Base-by-base conservation (phyloP, 2,888 invertebrate genomes). In the Ectemnius lituratus region DNA sequence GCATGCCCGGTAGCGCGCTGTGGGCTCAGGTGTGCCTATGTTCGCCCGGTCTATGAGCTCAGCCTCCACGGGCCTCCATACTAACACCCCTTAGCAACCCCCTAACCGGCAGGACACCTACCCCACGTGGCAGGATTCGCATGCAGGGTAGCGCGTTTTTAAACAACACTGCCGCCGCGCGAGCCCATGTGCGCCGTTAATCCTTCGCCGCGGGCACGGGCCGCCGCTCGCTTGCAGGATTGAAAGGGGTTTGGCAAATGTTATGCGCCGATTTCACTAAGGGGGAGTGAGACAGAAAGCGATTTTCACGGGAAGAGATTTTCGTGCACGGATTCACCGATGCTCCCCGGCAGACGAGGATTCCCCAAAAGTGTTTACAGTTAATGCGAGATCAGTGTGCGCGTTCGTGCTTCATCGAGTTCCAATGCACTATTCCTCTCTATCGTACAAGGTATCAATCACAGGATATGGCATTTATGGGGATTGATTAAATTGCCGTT, bases 1-100 rank as follows among this genome's bases (percentile, higher is more conserved):
- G 84, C 83, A 75, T 84, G 84, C 82, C 81, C 79, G 74, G 79
- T 77, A 79, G 83, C 37, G 79, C 74, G 73, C 72, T 62, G 76
- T 78, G 67, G 85, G 75, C 87, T 88, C 88, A 88, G 88, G 88
- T 88, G 88, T 78, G 78, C 81, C 81, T 79, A 77, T 74, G 80
- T 80, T 80, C 76, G 73, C 71, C 70, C 67, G 45, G 62, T 76
- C 67, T 68, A 72, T 70, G 47, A 70, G 72, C 64, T 65, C 57
- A 46, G 45, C 63, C 58, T 49, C 63, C 37, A 47, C 65, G 37
- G 37, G 11, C 18, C 71, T 70, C 70, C 58, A 59, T 56, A 49
- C 67, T 66, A 65, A 57, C 61, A 47, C 49, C 28, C 37, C 37
- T 37, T 37, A 37, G 37, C 13, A 20, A 45, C 59, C 62, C 23